Conservation (phyloP, 1,140 invertebrate genomes). For the Mya arenaria region DNA sequence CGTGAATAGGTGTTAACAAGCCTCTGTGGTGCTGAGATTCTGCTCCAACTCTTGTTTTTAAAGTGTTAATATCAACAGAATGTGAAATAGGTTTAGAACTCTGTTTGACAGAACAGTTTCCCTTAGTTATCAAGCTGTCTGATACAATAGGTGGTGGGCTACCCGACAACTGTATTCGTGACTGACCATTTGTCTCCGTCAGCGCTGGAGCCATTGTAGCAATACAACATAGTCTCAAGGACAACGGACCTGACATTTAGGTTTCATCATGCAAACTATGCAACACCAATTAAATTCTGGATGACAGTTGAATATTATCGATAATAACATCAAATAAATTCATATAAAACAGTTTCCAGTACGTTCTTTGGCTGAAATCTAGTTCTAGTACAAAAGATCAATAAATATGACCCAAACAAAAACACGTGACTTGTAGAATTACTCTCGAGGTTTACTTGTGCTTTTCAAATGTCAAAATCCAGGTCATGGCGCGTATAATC, state of each 20-base stretch:
- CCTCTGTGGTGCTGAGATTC: too few relatives aligned
- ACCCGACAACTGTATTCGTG: conserved; percentile 68
- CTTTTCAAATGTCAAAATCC: neutral
- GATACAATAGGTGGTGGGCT: conserved; percentile 53
- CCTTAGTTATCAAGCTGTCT: conserved; percentile 6
- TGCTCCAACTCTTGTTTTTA: too few relatives aligned
- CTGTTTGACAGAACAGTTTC: neutral
- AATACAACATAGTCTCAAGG: conserved; percentile 78
- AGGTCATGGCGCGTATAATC: too few relatives aligned
- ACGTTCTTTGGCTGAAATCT: too few relatives aligned
- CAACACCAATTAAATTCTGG: neutral
- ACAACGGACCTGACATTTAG: conserved; percentile 71
- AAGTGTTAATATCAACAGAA: too few relatives aligned
- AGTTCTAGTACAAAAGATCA: too few relatives aligned
- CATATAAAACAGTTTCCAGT: too few relatives aligned
- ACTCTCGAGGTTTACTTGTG: neutral
- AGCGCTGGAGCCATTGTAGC: conserved; percentile 78
- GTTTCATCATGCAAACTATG: neutral
- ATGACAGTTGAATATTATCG: too few relatives aligned
- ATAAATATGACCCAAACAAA: conserved; percentile 28
- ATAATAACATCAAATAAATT: too few relatives aligned
- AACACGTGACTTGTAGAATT: conserved; percentile 43
- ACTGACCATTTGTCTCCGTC: conserved; percentile 73
- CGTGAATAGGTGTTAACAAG: too few relatives aligned
- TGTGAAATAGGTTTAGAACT: too few relatives aligned